Base-by-base conservation (phyloP, 2,113 vertebrate genomes). In the Coreoperca whiteheadi region DNA sequence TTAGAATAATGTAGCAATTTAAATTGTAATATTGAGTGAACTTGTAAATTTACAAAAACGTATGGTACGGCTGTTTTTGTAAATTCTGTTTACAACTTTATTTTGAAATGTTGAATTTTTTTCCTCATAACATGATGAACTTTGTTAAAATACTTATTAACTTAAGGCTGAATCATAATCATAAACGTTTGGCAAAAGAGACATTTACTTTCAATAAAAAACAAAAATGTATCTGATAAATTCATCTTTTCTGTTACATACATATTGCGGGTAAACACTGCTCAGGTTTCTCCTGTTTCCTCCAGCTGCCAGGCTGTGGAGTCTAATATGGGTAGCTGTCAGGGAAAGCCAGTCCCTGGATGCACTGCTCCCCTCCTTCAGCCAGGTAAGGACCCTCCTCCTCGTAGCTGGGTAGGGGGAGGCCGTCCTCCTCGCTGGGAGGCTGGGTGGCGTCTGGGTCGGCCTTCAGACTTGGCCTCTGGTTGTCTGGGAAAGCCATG, bases 401-500 rank as follows among this genome's bases (percentile, higher is more conserved):
- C 85, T 97, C 97, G 0, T 96, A 97, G 88, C 96, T 94, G 0
- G 96, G 96, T 88, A 96, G 92, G 0, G 96, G 96, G 87, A 96
- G 87, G 0, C 95, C 95, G 15, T 97, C 97, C 77, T 98, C 96
- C 74, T 90, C 89, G 3, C 66, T 34, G 3, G 91, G 61, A 0
- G 81, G 76, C 11, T 39, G 72, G 25, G 84, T 16, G 32, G 78
- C 59, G 71, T 97, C 97, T 0, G 96, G 95, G 88, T 98, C 97
- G 0, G 95, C 92, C 89, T 98, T 98, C 92, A 98, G 93, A 86
- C 96, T 97, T 0, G 97, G 97, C 77, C 97, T 95, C 90, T 97
- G 97, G 93, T 97, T 97, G 90, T 99, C 97, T 0, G 97, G 96
- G 88, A 99, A 99, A 4, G 97, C 97, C 97, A 99, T 97, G 83